A percentile compares a stretch with the other conserved stretches of the same genome.
phyloP scores from a whole-genome alignment of 2,888 invertebrate species.

The Boloria selene region DNA sequence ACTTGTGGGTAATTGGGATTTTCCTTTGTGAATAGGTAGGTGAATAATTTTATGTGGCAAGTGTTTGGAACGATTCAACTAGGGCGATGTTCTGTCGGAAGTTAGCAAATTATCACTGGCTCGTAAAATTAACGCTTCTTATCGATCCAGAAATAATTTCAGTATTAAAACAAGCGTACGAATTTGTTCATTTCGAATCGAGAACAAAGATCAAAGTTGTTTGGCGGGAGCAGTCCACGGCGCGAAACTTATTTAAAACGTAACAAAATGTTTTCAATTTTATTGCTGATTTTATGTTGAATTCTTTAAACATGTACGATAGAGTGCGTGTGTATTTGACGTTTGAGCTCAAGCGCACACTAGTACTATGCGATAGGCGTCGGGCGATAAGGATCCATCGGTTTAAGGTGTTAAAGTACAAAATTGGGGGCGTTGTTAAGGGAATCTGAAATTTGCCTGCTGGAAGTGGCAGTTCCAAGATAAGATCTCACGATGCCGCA shows the following conservation, averaged over 20 bases:
- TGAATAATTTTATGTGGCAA: conserved; percentile 74
- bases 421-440: conserved; percentile 52
- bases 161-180: conserved; percentile 50
- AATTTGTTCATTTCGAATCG: conserved; percentile 60
- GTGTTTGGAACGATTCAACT: conserved; percentile 76
- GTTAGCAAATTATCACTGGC: conserved; percentile 82
- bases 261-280: conserved; percentile 82
- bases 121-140: conserved; percentile 83
- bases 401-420: conserved; percentile 61
- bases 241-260: conserved; percentile 79
- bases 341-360: conserved; percentile 67
- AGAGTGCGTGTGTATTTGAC: conserved; percentile 63
- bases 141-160: conserved; percentile 79
- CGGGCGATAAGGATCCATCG: conserved; percentile 58
- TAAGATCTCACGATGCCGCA: conserved; percentile 83
- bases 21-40: conserved; percentile 41
- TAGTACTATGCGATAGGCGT: conserved; percentile 44
- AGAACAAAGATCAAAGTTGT: conserved; percentile 64
- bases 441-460: conserved; percentile 80
- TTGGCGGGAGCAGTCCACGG: conserved; percentile 49
- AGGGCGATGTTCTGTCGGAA: conserved; percentile 80
- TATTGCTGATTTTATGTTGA: conserved; percentile 82
- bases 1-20: conserved; percentile 38
- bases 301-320: conserved; percentile 75
- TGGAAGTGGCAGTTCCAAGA: conserved; percentile 82